Percentiles rank a stretch among this genome's conserved stretches.
Evolutionary conservation across 2,113 vertebrate genomes (phyloP).

Genomic region (Labeo catla): DNA sequence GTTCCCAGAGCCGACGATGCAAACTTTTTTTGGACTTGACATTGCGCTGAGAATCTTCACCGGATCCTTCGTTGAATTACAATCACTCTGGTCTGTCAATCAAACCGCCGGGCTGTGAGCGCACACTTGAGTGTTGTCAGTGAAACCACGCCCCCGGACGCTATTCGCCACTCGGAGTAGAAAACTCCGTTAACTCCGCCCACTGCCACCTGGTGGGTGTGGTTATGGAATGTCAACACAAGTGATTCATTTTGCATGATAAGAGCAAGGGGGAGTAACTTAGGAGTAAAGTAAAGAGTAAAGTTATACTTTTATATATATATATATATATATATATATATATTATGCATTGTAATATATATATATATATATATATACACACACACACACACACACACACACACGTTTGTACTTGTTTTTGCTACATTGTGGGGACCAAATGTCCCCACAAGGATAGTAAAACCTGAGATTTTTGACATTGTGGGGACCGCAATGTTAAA

Average conservation of each 20-base stretch:
- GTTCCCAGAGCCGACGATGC: constrained; percentile 94
- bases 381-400: too few species aligned
- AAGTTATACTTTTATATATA: too few species aligned
- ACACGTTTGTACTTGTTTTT: too few species aligned
- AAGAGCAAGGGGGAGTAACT: not conserved
- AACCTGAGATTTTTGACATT: too few species aligned
- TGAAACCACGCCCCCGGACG: constrained; percentile 13
- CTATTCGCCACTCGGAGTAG: constrained; percentile 3
- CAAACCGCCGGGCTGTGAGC: not conserved
- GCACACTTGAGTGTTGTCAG: not conserved
- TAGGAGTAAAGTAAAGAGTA: too few species aligned
- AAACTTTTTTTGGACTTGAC: constrained; percentile 83
- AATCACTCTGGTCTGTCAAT: constrained; percentile 28
- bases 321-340: too few species aligned
- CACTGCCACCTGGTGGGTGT: not conserved
- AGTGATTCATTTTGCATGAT: not conserved
- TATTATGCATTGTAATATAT: too few species aligned
- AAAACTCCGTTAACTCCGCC: constrained; percentile 2
- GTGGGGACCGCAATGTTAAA: too few species aligned
- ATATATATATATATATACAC: too few species aligned
- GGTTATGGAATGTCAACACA: constrained; percentile 2
- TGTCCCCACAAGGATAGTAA: too few species aligned
- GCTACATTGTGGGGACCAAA: too few species aligned
- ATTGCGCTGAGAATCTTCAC: constrained; percentile 58
- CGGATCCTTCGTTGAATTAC: not conserved